Percentiles rank a stretch among this genome's conserved stretches.
phyloP scores from a whole-genome alignment of 2,888 invertebrate species.

The Tenthredo notha region DNA sequence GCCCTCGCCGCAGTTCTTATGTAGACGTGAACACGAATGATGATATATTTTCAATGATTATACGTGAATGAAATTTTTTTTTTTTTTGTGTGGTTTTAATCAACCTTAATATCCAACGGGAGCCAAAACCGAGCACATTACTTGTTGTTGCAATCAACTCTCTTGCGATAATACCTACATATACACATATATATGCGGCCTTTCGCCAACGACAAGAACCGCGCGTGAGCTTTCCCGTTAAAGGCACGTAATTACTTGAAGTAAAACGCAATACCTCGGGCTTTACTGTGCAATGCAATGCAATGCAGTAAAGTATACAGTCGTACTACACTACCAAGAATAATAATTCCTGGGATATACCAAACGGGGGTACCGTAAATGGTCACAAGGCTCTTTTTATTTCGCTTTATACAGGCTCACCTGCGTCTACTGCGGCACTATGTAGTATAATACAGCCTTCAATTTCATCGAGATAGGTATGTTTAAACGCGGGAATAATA shows the following conservation, averaged over 20 bases:
- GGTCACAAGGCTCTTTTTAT: slow-evolving; percentile 19
- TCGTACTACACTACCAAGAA: slow-evolving; percentile 10
- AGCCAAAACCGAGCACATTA: not conserved
- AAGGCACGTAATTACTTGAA: slow-evolving; percentile 35
- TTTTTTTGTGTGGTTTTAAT: not conserved
- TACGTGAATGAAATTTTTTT: not conserved
- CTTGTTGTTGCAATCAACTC: not conserved
- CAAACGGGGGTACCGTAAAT: slow-evolving; percentile 1
- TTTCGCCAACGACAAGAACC: not conserved
- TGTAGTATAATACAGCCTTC: not conserved
- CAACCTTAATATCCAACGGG: not conserved
- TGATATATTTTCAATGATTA: not conserved
- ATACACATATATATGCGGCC: not conserved
- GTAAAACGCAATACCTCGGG: not conserved
- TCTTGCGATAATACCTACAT: not conserved
- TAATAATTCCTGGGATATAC: slow-evolving; percentile 32
- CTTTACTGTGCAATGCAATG: not conserved
- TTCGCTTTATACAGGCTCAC: not conserved
- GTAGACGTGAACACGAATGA: not conserved
- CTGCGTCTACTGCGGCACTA: not conserved
- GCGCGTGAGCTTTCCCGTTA: not conserved
- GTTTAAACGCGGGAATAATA: not conserved
- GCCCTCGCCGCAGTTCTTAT: slow-evolving; percentile 1
- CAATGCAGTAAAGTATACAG: slow-evolving; percentile 13
- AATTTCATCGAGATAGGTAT: not conserved